These are phyloP conservation scores for Rugalucina vietnamica DNA, from an alignment of 2,888 invertebrate species.

Conservation along the genomic window DNA sequence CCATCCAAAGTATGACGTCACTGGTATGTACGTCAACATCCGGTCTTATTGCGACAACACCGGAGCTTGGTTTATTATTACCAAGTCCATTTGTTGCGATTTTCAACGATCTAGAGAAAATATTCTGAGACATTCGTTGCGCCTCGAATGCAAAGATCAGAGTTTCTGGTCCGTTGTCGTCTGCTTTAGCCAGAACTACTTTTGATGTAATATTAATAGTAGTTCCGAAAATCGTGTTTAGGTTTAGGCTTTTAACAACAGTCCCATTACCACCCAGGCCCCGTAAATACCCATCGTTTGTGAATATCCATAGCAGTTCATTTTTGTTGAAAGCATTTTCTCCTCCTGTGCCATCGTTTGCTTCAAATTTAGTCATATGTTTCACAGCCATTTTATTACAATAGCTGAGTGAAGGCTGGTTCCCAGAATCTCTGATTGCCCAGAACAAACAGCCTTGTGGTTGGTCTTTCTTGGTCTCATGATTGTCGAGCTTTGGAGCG, in stretches of 20 bases:
- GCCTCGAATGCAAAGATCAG: slow-evolving; percentile 52
- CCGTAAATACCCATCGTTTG: background rate
- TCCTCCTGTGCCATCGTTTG: background rate
- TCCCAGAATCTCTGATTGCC: slow-evolving; percentile 34
- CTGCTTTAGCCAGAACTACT: slow-evolving; percentile 44
- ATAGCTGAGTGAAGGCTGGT: slow-evolving; percentile 14
- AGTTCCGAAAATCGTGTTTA: background rate
- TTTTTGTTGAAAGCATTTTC: background rate
- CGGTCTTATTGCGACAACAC: background rate
- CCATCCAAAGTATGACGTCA: slow-evolving; percentile 28
- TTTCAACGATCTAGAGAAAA: background rate
- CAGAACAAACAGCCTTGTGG: slow-evolving; percentile 28
- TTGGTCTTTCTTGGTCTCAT: too few relatives aligned
- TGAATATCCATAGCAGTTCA: slow-evolving; percentile 9
- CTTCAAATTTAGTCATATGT: slow-evolving; percentile 43
- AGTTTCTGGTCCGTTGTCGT: slow-evolving; percentile 40
- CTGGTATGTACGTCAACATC: background rate
- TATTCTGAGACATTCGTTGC: background rate
- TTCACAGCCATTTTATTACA: slow-evolving; percentile 4
- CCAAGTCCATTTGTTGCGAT: background rate
- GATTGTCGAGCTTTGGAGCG: slow-evolving; percentile 1
- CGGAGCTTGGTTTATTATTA: background rate
- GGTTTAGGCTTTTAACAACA: slow-evolving; percentile 2
- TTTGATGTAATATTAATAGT: slow-evolving; percentile 48
- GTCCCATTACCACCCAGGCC: slow-evolving; percentile 11